phyloP scores from a whole-genome alignment of 2,113 vertebrate genomes.

The Eublepharis macularius region DNA sequence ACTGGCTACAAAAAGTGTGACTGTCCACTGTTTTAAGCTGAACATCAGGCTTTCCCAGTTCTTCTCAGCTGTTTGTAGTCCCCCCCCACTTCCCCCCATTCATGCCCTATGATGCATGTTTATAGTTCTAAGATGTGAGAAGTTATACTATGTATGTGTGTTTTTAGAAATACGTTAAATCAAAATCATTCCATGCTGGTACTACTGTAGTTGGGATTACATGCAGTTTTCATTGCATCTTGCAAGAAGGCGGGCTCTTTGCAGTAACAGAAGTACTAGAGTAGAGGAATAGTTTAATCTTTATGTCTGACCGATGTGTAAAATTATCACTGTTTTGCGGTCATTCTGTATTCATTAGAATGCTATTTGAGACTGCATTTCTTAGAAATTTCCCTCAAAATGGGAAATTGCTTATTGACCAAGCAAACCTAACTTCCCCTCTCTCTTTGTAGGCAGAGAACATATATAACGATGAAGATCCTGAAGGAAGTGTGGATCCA shows the following conservation, averaged over 20 bases:
- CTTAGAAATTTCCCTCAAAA: not conserved
- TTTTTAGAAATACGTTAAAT: not conserved
- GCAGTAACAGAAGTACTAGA: not conserved
- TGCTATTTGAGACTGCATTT: not conserved
- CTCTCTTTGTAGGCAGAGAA: constrained; percentile 90
- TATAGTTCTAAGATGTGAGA: not conserved
- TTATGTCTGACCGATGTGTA: not conserved
- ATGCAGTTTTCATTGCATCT: not conserved
- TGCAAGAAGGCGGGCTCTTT: not conserved
- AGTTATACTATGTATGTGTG: no score
- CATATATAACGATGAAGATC: constrained; percentile 98
- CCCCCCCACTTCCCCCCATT: no score
- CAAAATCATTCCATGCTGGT: not conserved
- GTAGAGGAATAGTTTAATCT: not conserved
- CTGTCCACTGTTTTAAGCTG: not conserved
- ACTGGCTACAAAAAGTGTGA: not conserved
- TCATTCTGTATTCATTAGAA: not conserved
- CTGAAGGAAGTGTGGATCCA: constrained; percentile 92
- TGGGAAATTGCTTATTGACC: not conserved
- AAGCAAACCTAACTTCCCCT: not conserved
- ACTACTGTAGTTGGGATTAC: not conserved
- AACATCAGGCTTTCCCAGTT: not conserved
- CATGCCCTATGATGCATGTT: not conserved
- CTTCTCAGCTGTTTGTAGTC: not conserved
- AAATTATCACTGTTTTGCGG: not conserved